Evolutionary conservation across 1,140 invertebrate species (phyloP).

Genomic region (Nasonia vitripennis): DNA sequence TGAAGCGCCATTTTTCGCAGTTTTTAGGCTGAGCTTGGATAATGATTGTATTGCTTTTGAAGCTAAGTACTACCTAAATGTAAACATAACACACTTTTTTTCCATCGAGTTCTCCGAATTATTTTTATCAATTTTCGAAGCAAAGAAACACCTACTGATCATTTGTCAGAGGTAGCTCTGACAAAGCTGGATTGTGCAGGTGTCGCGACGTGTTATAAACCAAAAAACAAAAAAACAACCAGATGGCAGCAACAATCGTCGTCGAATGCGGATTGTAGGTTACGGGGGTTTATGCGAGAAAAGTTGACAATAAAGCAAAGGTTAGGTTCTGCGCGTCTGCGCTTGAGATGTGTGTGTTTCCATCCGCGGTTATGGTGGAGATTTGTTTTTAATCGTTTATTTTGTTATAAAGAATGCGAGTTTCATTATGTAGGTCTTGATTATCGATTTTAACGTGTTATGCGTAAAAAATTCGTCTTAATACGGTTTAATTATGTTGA

Average conservation of each 20-base stretch:
- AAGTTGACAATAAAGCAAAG: constrained; percentile 25
- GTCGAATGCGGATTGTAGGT: background rate
- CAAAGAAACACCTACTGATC: background rate
- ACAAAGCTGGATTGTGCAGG: constrained; percentile 10
- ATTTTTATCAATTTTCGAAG: constrained; percentile 1
- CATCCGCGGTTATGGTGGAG: background rate
- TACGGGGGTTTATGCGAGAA: background rate
- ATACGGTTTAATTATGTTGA: background rate
- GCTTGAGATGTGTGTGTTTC: background rate
- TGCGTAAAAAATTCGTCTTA: background rate
- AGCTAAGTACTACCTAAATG: background rate
- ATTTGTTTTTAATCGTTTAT: constrained; percentile 30
- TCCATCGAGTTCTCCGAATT: background rate
- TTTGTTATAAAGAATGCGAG: background rate
- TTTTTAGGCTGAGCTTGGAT: background rate
- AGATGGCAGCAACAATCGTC: constrained; percentile 44
- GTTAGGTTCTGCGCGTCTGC: constrained; percentile 47
- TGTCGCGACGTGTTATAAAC: constrained; percentile 32
- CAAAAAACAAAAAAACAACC: constrained; percentile 9
- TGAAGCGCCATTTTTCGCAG: constrained; percentile 7
- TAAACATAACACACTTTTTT: constrained; percentile 15
- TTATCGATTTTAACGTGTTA: background rate
- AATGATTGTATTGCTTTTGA: background rate
- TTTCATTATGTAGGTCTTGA: constrained; percentile 25
- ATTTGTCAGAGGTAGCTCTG: background rate